Percentiles rank a stretch among this genome's conserved stretches.
These are phyloP conservation scores for Anoura caudifer DNA, from an alignment of 2,113 vertebrate genomes.

Conservation along the genomic window DNA sequence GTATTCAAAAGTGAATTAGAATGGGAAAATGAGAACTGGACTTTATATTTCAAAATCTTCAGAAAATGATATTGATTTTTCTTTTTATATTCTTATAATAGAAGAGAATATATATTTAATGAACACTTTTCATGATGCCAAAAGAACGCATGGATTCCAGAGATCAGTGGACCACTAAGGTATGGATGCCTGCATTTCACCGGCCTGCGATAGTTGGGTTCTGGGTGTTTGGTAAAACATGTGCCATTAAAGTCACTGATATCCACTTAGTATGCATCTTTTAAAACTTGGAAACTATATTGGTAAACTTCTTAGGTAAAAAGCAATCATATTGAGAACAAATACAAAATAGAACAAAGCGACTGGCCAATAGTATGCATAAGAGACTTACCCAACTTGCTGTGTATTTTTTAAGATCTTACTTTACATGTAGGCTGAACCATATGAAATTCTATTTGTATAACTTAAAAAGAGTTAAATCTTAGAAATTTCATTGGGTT, in stretches of 20 bases:
- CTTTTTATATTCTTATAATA: neutral
- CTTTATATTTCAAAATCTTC: neutral
- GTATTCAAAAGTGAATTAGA: neutral
- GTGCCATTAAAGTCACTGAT: neutral
- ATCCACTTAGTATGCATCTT: neutral
- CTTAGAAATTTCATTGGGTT: neutral
- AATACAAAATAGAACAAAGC: neutral
- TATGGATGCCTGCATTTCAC: neutral
- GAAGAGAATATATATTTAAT: neutral
- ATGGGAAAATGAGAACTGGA: neutral
- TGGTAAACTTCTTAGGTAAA: neutral
- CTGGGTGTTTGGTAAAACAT: neutral
- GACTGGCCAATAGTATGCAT: neutral
- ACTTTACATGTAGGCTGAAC: neutral
- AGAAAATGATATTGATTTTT: neutral
- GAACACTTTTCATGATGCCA: neutral
- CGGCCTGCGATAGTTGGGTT: neutral
- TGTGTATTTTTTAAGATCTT: neutral
- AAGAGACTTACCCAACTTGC: neutral
- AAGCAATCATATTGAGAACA: neutral
- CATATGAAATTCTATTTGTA: neutral
- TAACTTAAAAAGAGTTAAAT: neutral
- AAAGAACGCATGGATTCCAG: neutral
- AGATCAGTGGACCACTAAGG: neutral
- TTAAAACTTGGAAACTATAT: neutral